Base-by-base conservation (phyloP, 1,140 invertebrate species). In the Papilio xuthus region DNA sequence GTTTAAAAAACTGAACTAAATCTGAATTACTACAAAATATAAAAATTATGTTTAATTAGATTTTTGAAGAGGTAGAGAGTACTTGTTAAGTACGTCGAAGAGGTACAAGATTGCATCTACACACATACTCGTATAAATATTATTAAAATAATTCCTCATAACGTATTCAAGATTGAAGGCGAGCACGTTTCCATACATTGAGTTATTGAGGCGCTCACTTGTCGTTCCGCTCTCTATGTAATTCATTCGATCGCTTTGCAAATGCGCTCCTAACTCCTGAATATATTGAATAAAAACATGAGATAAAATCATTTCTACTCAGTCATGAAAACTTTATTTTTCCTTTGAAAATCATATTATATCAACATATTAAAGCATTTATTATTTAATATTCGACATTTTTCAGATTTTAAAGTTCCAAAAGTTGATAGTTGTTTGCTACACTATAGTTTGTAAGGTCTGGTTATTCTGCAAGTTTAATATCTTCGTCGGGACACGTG, bases 241-340 rank as follows among this genome's bases (percentile, higher is more conserved):
- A 67, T 67, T 67, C 60, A 67, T 67, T 67, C 60, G 28, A 13
- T 67, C 60, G 60, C 60, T 28, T 28, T 67, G 26, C 60, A 63
- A 67, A 67, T 32, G 26, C 26, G n/a, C 60, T 13, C 23, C 23
- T 18, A 1, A n/a, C n/a, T 12, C 26, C 26, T 32, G 13, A 67
- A 67, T 13, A 28, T 32, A 28, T 26, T 67, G 60, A 67, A 67
- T 67, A 67, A 28, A 67, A 67, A 67, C 26, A 67, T 28, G 60
- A 67, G 60, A 67, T 56, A 56, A 67, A 67, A 67, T 28, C 26
- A 28, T 67, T 67, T 67, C 56, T 10, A 23, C 53, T 26, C 10
- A 13, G 23, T 63, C 26, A 28, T 15, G 28, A 67, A 60, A 13
- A 60, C 3, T 26, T 26, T 20, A 10, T 28, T 67, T 67, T 67